phyloP scores from a whole-genome alignment of 1,140 invertebrate species.

The Drosophila erecta region DNA sequence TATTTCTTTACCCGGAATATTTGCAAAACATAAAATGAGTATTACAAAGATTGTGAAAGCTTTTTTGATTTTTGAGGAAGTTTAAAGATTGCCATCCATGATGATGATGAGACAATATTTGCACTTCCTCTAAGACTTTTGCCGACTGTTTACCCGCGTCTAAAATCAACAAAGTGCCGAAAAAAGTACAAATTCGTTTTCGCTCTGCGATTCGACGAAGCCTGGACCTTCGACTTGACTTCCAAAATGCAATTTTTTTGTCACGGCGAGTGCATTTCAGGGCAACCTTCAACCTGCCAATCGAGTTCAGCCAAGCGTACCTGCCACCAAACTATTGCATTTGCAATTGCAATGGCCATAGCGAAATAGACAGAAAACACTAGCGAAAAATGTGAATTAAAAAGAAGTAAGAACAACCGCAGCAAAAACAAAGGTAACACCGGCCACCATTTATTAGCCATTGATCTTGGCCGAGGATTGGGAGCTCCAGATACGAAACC shows the following conservation, averaged over 20 bases:
- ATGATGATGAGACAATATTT: slow-evolving; percentile 60
- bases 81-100: slow-evolving; percentile 44
- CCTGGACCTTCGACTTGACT: slow-evolving; percentile 39
- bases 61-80: slow-evolving; percentile 54
- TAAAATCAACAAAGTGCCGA: slow-evolving; percentile 19
- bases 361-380: background rate
- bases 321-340: slow-evolving; percentile 35
- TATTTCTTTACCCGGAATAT: slow-evolving; percentile 31
- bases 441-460: slow-evolving; percentile 65
- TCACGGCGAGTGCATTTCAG: slow-evolving; percentile 24
- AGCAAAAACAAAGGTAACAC: slow-evolving; percentile 34
- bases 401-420: background rate
- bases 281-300: slow-evolving; percentile 58
- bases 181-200: slow-evolving; percentile 8
- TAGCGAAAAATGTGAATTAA: slow-evolving; percentile 12
- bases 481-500: slow-evolving; percentile 33
- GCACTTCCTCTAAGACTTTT: slow-evolving; percentile 66
- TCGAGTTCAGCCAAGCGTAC: slow-evolving; percentile 52
- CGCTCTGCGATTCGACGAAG: background rate
- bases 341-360: slow-evolving; percentile 8
- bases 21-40: slow-evolving; percentile 21
- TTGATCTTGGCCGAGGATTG: slow-evolving; percentile 67
- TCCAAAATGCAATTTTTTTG: slow-evolving; percentile 28
- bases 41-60: slow-evolving; percentile 51
- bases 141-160: slow-evolving; percentile 32